phyloP scores from a whole-genome alignment of 1,140 invertebrate species.

The Phocides pigmalion region DNA sequence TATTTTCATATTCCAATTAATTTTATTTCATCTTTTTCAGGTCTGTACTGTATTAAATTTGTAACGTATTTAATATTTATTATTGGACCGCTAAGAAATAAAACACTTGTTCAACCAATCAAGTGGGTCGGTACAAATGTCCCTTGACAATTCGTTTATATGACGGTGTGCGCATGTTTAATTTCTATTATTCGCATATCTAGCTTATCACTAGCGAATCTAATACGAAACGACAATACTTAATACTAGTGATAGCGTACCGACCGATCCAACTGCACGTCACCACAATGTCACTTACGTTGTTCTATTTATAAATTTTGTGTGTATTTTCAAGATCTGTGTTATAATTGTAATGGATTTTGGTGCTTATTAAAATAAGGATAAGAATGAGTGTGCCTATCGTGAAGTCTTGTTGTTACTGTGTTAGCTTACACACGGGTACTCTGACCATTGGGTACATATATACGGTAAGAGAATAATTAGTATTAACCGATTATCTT shows the following conservation, averaged over 20 bases:
- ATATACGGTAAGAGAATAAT: slow-evolving; percentile 55
- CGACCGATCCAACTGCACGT: neutral
- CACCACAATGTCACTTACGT: neutral
- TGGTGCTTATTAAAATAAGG: slow-evolving; percentile 3
- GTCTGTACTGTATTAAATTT: too few relatives aligned
- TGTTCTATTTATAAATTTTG: neutral
- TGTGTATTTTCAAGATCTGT: slow-evolving; percentile 9
- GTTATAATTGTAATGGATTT: slow-evolving; percentile 11
- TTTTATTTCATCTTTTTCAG: too few relatives aligned
- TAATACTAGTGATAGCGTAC: slow-evolving; percentile 6
- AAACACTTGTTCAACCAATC: too few relatives aligned
- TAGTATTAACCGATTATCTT: too few relatives aligned
- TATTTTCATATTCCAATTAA: too few relatives aligned
- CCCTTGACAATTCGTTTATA: too few relatives aligned
- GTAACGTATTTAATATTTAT: too few relatives aligned
- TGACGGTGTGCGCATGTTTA: too few relatives aligned
- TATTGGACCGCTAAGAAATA: too few relatives aligned
- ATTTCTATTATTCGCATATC: neutral
- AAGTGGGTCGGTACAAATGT: too few relatives aligned
- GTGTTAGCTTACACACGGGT: slow-evolving; percentile 60
- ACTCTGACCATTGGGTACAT: slow-evolving; percentile 69
- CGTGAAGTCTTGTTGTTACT: slow-evolving; percentile 68
- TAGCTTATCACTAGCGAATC: slow-evolving; percentile 9
- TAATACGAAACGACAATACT: neutral
- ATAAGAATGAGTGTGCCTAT: slow-evolving; percentile 67